Evolutionary conservation across 2,888 invertebrate genomes (phyloP), one percentile per base, ranked within the genome.

Genomic region (Embidobia sp.): DNA sequence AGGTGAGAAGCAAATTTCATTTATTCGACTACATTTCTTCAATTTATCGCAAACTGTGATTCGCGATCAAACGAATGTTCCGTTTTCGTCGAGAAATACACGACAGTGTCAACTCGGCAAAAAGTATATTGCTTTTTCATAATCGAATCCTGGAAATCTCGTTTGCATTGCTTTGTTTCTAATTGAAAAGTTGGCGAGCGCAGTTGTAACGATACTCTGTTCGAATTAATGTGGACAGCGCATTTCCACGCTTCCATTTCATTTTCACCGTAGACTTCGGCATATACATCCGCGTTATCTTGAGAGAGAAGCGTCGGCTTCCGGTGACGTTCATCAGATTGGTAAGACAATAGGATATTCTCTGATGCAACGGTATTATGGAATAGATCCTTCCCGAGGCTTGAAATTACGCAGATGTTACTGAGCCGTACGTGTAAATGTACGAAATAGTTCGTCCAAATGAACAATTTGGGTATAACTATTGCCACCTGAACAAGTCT

Each of bases 251-350:
- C 73, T 77, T 77, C 64, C 37, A 77, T 51, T 67, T 69, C 66
- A 75, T 70, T 78, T 78, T 75, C 40, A 64, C 61, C 63, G 31
- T 57, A 44, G 48, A 44, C 67, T 79, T 76, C 75, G 76, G 80
- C 77, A 75, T 79, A 74, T 64, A 80, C 74, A 80, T 80, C 77
- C 80, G 78, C 76, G 78, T 78, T 81, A 81, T 79, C 79, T 79
- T 74, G 64, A 37, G 76, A 78, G 74, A 79, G 76, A 81, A 80
- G 83, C 79, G 76, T 77, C 46, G 78, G 80, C 79, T 84, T 84
- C 84, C 84, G 83, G 84, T 61, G 81, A 78, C 77, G 81, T 78
- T 80, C 80, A 84, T 85, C 85, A 83, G 85, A 85, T 85, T 83
- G 85, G 81, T 82, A 82, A 85, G 74, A 85, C 85, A 85, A 85